Percentiles rank a stretch among this genome's conserved stretches.
Conservation (phyloP, 2,113 vertebrate species). For the Tapirus terrestris region DNA sequence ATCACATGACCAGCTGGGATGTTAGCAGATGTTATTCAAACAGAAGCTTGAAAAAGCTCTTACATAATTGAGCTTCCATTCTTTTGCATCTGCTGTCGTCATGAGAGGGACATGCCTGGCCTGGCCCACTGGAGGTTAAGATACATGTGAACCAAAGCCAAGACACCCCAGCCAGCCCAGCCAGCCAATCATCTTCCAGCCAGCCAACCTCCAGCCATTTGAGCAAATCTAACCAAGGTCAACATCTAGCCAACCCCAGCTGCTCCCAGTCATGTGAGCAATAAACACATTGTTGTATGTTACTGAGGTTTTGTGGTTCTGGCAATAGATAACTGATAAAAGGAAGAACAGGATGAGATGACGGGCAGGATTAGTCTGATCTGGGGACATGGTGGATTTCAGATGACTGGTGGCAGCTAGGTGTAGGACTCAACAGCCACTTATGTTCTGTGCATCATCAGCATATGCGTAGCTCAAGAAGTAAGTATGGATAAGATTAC, state of each 20-base stretch:
- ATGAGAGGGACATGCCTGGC: background rate
- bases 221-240: background rate
- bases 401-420: background rate
- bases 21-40: constrained; percentile 1
- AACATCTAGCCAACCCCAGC: background rate
- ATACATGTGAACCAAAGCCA: background rate
- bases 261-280: background rate
- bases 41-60: background rate
- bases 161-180: background rate
- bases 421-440: background rate
- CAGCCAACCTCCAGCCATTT: background rate
- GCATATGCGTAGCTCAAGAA: background rate
- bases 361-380: background rate
- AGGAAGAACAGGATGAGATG: background rate
- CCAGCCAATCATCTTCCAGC: background rate
- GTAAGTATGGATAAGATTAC: background rate
- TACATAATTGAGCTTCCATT: background rate
- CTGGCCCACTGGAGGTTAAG: background rate
- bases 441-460: constrained; percentile 1
- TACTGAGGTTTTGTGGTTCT: background rate
- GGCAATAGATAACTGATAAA: background rate
- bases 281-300: background rate
- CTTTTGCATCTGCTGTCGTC: background rate
- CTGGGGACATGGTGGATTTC: background rate
- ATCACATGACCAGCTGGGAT: background rate